phyloP scores from a whole-genome alignment of 2,888 invertebrate genomes.

The Frankliniella fusca region DNA sequence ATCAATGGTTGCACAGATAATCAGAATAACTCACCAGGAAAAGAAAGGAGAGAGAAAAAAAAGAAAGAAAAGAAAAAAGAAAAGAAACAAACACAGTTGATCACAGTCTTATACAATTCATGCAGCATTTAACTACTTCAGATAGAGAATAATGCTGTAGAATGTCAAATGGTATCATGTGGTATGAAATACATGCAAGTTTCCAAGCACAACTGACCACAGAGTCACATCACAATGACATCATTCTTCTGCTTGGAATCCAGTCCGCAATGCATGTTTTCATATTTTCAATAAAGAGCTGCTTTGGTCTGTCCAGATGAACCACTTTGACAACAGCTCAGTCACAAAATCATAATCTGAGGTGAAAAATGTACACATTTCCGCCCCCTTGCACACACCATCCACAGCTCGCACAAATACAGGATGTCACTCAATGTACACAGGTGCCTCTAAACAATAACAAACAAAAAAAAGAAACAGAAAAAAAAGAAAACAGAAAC shows the following conservation, averaged over 20 bases:
- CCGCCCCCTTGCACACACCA: not conserved
- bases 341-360: conserved; percentile 12
- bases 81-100: conserved; percentile 25
- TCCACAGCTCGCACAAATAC: not conserved
- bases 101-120: conserved; percentile 25
- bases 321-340: conserved; percentile 17
- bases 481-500: too few relatives aligned
- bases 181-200: conserved; percentile 10
- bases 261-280: not conserved
- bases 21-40: conserved; percentile 7
- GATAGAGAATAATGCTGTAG: conserved; percentile 4
- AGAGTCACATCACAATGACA: not conserved
- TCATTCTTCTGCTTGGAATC: not conserved
- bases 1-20: conserved; percentile 14
- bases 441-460: not conserved
- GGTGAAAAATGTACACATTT: not conserved
- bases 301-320: conserved; percentile 26
- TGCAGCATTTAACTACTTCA: conserved; percentile 23
- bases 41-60: too few relatives aligned
- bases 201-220: not conserved
- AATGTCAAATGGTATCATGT: conserved; percentile 22
- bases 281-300: not conserved
- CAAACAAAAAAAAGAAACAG: too few relatives aligned
- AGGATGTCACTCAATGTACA: not conserved
- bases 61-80: not conserved